These are phyloP conservation scores for Watsonalla binaria DNA, from an alignment of 2,888 invertebrate species.

Conservation along the genomic window DNA sequence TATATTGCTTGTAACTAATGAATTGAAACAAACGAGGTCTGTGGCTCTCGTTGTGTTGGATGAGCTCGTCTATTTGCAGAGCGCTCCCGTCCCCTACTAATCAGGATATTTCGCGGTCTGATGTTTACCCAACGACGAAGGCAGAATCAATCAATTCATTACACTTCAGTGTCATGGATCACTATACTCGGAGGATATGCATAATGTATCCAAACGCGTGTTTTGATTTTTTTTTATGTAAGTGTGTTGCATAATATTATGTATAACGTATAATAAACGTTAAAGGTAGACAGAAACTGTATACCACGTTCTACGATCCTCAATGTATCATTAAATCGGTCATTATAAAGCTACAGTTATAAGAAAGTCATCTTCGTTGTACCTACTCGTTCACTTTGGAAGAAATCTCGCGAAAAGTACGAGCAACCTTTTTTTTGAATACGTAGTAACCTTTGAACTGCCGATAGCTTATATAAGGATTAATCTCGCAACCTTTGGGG, in stretches of 20 bases:
- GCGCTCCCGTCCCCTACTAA: constrained; percentile 32
- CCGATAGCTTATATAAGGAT: constrained; percentile 6
- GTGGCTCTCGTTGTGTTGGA: constrained; percentile 24
- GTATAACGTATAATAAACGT: too few relatives aligned
- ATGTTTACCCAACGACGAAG: constrained; percentile 26
- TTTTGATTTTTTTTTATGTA: too few relatives aligned
- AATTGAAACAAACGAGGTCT: constrained; percentile 24
- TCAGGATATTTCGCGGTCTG: constrained; percentile 42
- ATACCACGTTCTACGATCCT: too few relatives aligned
- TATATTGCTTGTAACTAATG: constrained; percentile 5
- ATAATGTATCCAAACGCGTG: background rate
- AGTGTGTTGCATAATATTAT: too few relatives aligned
- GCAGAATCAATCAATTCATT: constrained; percentile 39
- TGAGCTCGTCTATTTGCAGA: constrained; percentile 19
- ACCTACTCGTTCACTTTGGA: background rate
- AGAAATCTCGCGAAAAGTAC: too few relatives aligned
- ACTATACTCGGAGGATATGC: constrained; percentile 11
- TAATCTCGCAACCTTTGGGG: constrained; percentile 27
- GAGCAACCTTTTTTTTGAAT: too few relatives aligned
- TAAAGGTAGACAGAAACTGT: too few relatives aligned
- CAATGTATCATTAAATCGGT: too few relatives aligned
- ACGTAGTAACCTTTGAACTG: too few relatives aligned
- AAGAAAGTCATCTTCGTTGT: too few relatives aligned
- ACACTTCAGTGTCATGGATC: constrained; percentile 16
- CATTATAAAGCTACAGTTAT: too few relatives aligned